Evolutionary conservation across 2,888 invertebrate genomes (phyloP).

Genomic region (Scelioninae gen. 2): DNA sequence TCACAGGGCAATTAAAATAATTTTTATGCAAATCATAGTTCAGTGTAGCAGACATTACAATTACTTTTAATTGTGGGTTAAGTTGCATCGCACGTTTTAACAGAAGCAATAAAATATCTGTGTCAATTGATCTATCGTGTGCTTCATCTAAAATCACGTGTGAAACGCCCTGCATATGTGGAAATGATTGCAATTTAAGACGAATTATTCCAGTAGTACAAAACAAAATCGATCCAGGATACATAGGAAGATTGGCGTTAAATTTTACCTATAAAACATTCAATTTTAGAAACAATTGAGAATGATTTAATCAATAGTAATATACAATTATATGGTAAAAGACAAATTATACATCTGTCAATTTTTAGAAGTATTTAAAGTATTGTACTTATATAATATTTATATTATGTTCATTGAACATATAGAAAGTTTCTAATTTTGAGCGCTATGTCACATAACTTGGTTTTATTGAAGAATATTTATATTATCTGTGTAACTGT

Average conservation of each 20-base stretch:
- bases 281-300: too few species aligned
- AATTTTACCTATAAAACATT: slow-evolving; percentile 72
- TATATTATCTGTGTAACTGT: too few species aligned
- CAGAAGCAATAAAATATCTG: slow-evolving; percentile 80
- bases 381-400: too few species aligned
- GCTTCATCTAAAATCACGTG: slow-evolving; percentile 86
- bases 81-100: slow-evolving; percentile 77
- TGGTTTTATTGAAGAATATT: too few species aligned
- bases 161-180: slow-evolving; percentile 77
- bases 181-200: slow-evolving; percentile 74
- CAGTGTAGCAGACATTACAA: slow-evolving; percentile 86
- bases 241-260: slow-evolving; percentile 76
- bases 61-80: slow-evolving; percentile 78
- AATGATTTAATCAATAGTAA: too few species aligned
- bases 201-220: slow-evolving; percentile 83
- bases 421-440: too few species aligned
- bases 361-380: too few species aligned
- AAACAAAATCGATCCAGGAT: slow-evolving; percentile 80
- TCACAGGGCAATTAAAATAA: slow-evolving; percentile 77
- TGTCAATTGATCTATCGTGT: slow-evolving; percentile 83
- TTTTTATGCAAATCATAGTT: slow-evolving; percentile 79
- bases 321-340: too few species aligned
- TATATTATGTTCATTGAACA: too few species aligned
- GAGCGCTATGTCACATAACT: too few species aligned
- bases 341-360: too few species aligned